Evolutionary conservation across 2,888 invertebrate genomes (phyloP).

Genomic region (Piscicola geometra): DNA sequence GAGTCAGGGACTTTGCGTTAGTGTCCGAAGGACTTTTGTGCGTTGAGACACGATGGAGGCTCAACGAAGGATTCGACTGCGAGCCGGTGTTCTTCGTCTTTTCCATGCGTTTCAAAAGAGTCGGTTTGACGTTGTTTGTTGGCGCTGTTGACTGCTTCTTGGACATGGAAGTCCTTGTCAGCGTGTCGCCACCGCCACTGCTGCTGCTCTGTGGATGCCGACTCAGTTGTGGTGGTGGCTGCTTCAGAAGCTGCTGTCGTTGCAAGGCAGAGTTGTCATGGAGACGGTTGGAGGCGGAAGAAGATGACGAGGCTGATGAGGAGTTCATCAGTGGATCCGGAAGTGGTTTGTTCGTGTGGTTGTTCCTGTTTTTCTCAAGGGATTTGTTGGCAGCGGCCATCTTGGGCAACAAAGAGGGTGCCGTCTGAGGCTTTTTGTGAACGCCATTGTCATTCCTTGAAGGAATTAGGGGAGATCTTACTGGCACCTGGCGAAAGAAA

Average conservation of each 20-base stretch:
- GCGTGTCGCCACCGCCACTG: background rate
- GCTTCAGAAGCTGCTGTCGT: too few relatives aligned
- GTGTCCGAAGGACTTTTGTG: background rate
- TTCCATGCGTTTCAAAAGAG: too few relatives aligned
- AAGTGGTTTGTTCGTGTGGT: background rate
- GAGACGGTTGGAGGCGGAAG: background rate
- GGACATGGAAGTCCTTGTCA: background rate
- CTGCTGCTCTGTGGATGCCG: background rate
- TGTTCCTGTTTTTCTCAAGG: background rate
- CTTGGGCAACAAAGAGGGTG: background rate
- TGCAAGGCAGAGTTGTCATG: too few relatives aligned
- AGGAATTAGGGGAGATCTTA: background rate
- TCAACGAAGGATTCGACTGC: background rate
- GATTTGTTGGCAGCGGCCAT: background rate
- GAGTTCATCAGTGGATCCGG: background rate
- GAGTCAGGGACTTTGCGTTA: background rate
- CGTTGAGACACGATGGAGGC: background rate
- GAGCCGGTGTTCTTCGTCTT: background rate
- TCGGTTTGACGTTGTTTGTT: background rate
- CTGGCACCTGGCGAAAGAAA: background rate
- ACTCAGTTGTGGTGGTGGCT: too few relatives aligned
- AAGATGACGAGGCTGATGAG: background rate
- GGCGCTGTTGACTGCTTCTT: background rate
- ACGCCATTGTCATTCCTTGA: background rate
- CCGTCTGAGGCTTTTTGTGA: background rate